Evolutionary conservation across 2,888 invertebrate species (phyloP).

Genomic region (Automeris io): DNA sequence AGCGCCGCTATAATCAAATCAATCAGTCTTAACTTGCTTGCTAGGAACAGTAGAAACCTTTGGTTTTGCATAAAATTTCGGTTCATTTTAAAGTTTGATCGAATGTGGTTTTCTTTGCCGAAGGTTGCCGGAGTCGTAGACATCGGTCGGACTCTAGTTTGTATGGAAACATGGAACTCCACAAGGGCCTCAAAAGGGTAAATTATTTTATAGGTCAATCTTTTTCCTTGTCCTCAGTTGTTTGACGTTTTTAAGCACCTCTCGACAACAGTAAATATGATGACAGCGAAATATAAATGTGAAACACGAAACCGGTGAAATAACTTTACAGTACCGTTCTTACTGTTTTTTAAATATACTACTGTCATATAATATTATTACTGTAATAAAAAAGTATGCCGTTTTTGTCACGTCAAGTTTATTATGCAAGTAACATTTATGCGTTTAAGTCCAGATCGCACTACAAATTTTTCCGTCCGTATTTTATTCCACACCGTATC

Average conservation of each 20-base stretch:
- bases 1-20: too few species aligned
- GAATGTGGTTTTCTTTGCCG: too few species aligned
- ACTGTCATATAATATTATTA: not conserved
- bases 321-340: constrained; percentile 4
- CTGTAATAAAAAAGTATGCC: not conserved
- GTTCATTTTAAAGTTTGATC: too few species aligned
- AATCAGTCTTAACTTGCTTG: too few species aligned
- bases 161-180: too few species aligned
- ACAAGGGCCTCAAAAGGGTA: constrained; percentile 59
- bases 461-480: too few species aligned
- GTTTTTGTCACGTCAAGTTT: not conserved
- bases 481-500: too few species aligned
- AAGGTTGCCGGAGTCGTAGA: too few species aligned
- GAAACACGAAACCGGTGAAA: not conserved
- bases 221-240: constrained; percentile 46
- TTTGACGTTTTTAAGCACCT: constrained; percentile 32
- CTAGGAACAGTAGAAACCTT: too few species aligned
- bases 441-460: too few species aligned
- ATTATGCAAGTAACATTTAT: not conserved
- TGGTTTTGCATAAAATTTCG: too few species aligned
- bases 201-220: constrained; percentile 73
- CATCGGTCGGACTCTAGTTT: too few species aligned
- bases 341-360: constrained; percentile 10
- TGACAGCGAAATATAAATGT: constrained; percentile 31
- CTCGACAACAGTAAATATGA: constrained; percentile 38